Conservation (phyloP, 2,888 invertebrate genomes). For the Tanytarsus gracilentus region DNA sequence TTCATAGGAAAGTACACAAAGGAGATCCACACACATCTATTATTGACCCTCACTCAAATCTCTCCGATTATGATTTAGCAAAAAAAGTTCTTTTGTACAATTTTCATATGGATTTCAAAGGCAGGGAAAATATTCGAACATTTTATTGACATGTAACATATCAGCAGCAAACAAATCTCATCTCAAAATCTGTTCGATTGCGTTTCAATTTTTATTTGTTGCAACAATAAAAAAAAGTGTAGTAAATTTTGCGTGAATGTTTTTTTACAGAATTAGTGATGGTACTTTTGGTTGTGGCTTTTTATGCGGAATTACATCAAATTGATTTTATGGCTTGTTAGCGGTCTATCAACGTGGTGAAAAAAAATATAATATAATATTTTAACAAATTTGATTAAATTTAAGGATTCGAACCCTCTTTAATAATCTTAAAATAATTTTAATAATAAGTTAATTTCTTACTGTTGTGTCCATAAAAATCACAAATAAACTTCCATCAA, state of each 20-base stretch:
- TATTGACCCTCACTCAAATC: constrained; percentile 17
- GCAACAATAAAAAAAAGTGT: neutral
- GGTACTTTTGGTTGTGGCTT: neutral
- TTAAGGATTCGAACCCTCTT: neutral
- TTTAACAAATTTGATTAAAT: neutral
- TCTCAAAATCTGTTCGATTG: constrained; percentile 22
- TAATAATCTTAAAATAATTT: neutral
- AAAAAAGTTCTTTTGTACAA: constrained; percentile 6
- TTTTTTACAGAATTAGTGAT: constrained; percentile 12
- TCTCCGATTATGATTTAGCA: constrained; percentile 20
- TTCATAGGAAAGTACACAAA: neutral
- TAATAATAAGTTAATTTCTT: constrained; percentile 7
- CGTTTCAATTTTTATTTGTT: constrained; percentile 6
- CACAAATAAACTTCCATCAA: neutral
- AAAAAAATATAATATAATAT: too few species aligned
- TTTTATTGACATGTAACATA: constrained; percentile 26
- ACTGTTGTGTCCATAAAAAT: neutral
- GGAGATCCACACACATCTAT: neutral
- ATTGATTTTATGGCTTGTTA: constrained; percentile 16
- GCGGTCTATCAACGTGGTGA: neutral
- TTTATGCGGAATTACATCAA: neutral
- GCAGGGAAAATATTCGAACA: neutral
- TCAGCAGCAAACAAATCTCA: constrained; percentile 5
- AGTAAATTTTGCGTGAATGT: constrained; percentile 5
- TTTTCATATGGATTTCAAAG: neutral